These are phyloP conservation scores for Cryptocephalus primarius DNA, from an alignment of 2,888 invertebrate genomes.

Conservation along the genomic window DNA sequence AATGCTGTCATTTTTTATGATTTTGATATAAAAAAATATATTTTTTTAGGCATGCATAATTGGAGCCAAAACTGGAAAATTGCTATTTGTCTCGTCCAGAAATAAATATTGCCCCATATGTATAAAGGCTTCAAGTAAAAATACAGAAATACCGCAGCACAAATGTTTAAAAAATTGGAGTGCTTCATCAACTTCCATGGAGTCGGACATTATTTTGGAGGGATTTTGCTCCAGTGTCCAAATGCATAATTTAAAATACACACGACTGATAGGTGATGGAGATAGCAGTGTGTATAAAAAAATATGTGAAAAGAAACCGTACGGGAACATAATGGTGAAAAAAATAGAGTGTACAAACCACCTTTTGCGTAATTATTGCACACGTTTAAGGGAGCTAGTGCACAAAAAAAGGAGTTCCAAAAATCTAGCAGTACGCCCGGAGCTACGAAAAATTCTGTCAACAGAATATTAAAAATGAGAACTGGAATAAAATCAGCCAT, in stretches of 20 bases:
- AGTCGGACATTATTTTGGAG: conserved; percentile 23
- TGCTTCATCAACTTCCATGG: conserved; percentile 23
- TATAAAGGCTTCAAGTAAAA: background rate
- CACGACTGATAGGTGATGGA: background rate
- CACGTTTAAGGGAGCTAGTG: too few relatives aligned
- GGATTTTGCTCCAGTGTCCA: background rate
- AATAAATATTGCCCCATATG: background rate
- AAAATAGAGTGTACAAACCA: background rate
- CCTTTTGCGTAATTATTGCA: background rate
- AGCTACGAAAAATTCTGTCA: too few relatives aligned
- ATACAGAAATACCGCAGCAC: conserved; percentile 5
- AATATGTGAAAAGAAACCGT: background rate
- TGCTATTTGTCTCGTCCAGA: background rate
- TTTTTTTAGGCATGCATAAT: background rate
- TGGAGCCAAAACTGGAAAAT: background rate
- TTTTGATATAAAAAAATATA: too few relatives aligned
- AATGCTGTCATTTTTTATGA: too few relatives aligned
- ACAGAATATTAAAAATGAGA: too few relatives aligned
- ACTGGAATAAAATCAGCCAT: too few relatives aligned
- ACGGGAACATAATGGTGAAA: background rate
- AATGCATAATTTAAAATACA: background rate
- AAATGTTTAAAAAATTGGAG: conserved; percentile 25
- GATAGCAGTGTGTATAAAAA: background rate
- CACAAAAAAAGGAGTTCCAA: too few relatives aligned
- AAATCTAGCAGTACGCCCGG: too few relatives aligned